Evolutionary conservation across 2,797 vertebrate species (phyloP), one percentile per base, ranked within the genome.

Genomic region (Neomorphus geoffroyi): DNA sequence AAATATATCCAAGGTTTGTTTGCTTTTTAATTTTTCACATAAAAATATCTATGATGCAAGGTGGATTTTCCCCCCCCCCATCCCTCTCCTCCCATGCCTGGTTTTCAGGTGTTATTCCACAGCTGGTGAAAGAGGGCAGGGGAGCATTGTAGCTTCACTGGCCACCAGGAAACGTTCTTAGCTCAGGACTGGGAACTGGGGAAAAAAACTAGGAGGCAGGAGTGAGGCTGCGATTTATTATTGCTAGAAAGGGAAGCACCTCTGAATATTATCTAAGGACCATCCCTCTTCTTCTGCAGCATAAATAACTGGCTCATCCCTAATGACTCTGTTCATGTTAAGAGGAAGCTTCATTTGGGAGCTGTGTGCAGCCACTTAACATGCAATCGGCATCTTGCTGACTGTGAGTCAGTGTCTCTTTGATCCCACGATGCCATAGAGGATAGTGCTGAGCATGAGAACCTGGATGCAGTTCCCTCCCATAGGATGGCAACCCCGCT

Each of bases 311-410:
- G 3, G 19, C 33, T 92, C 75, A 66, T 75, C 93, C 86, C 87
- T 86, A 91, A 93, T 48, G 72, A 91, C 79, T 65, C 46, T 1
- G 0, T 54, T 91, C 84, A 91, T 18, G 1, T 86, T 80, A 88
- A 64, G 28, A 94, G 64, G 57, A 61, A 83, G 66, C 69, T 80
- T 80, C 39, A 60, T 78, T 33, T 86, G 78, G 71, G 91, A 92
- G 79, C 81, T 72, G 53, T 69, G 14, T 22, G 60, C 78, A 93
- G 83, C 53, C 90, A 32, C 86, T 95, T 91, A 87, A 66, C 71
- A 88, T 75, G 71, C 89, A 67, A 28, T 51, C 53, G 56, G 81
- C 21, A 6, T 91, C 81, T 85, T 89, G 79, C 93, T 80, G 93
- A 37, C 75, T 37, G 51, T 66, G 41, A 91, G 88, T 75, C 90